Evolutionary conservation across 1,140 invertebrate genomes (phyloP), one percentile per base, ranked within the genome.

Genomic region (Bombus huntii): DNA sequence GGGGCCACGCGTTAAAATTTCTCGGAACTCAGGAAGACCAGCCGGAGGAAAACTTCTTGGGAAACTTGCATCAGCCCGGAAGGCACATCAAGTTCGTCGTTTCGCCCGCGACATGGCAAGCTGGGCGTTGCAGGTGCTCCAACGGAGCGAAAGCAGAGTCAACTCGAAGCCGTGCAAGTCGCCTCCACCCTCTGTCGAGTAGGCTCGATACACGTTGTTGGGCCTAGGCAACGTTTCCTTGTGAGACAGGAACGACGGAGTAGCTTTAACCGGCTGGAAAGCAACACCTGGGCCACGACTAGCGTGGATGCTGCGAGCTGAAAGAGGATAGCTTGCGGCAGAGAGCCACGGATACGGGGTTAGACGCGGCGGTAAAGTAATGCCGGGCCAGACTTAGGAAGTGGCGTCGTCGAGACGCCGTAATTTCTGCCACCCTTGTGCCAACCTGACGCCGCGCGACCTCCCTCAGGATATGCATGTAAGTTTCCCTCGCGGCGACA

Each of bases 1-100:
- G 18, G 73, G 71, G 75, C 37, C 57, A 83, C 57, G 86, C 72
- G 81, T 74, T 90, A 85, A 85, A 85, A 85, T 81, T 74, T 53
- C 42, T 57, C 57, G 18, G 12, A 34, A 10, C 39, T n/a, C 62
- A 15, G 3, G 59, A 62, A 28, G 22, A 12, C 22, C 22, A 28
- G 39, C 53, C 31, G 18, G 70, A 68, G 73, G 85, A 91, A 93
- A 94, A 94, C 92, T 93, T 94, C 85, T 62, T 75, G 59, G 81
- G 85, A 92, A 94, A 94, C 91, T 94, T 88, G 93, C 91, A 90
- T 93, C 93, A 93, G 91, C 92, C 93, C 92, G 93, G 91, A 92
- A 92, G 93, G 93, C 94, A 93, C 92, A 94, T 94, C 93, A 94
- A 93, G 92, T 93, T 92, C 78, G 86, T 87, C 87, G 89, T 77